These are phyloP conservation scores for Lissonota sp. DNA, from an alignment of 2,888 invertebrate genomes.

Conservation along the genomic window DNA sequence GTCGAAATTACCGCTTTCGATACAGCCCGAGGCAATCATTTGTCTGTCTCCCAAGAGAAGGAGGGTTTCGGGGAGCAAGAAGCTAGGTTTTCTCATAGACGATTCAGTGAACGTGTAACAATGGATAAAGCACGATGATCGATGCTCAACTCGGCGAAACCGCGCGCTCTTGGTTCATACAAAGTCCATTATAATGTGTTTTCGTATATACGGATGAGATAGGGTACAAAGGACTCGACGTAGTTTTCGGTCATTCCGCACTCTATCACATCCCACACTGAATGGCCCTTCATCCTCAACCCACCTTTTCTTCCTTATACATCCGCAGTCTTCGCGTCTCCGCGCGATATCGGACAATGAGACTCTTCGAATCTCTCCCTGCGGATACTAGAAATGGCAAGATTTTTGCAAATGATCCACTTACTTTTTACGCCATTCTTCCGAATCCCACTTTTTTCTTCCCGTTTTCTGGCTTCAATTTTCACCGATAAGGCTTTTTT, in stretches of 20 bases:
- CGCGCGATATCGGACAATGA: conserved; percentile 1
- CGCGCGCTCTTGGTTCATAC: background rate
- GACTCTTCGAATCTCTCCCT: background rate
- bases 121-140: conserved; percentile 56
- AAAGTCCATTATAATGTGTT: conserved; percentile 11
- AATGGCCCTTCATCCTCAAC: background rate
- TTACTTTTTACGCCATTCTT: conserved; percentile 18
- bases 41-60: conserved; percentile 69
- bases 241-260: conserved; percentile 4
- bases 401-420: background rate
- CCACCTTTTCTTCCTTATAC: conserved; percentile 5
- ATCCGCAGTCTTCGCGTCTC: conserved; percentile 5
- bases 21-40: conserved; percentile 76
- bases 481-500: too few relatives aligned
- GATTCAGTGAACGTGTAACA: conserved; percentile 67
- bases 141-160: conserved; percentile 48
- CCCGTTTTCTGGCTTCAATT: too few relatives aligned
- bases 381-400: too few relatives aligned
- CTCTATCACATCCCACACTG: conserved; percentile 17
- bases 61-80: conserved; percentile 71
- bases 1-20: conserved; percentile 70
- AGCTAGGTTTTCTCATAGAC: conserved; percentile 73
- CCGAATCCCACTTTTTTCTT: too few relatives aligned
- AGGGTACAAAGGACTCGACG: conserved; percentile 45
- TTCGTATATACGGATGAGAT: conserved; percentile 39